Evolutionary conservation across 2,797 vertebrate species (phyloP).

Genomic region (Merluccius polli): DNA sequence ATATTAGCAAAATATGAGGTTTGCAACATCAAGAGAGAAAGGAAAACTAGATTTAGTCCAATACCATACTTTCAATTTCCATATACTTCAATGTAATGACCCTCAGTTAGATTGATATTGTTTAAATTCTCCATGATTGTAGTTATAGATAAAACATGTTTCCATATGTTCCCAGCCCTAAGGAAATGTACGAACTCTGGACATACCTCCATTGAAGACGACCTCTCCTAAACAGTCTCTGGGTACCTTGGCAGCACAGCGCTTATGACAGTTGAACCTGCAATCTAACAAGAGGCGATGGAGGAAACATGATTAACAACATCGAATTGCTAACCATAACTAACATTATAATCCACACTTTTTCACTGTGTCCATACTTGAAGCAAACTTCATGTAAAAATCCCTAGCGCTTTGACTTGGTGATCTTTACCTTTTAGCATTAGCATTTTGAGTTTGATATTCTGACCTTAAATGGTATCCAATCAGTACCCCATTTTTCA

Average conservation of each 20-base stretch:
- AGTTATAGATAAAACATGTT: neutral
- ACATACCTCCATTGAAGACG: conserved; percentile 90
- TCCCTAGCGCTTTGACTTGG: neutral
- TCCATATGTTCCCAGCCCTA: neutral
- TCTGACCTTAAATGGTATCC: neutral
- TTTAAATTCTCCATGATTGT: neutral
- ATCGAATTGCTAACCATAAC: neutral
- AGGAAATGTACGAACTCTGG: neutral
- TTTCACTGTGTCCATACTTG: neutral
- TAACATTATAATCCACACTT: neutral
- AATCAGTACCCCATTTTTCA: neutral
- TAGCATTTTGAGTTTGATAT: neutral
- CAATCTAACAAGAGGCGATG: conserved; percentile 77
- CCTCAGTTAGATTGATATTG: neutral
- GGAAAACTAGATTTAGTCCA: neutral
- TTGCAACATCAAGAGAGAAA: neutral
- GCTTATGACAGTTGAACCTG: conserved; percentile 96
- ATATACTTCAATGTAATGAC: neutral
- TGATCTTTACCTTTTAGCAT: neutral
- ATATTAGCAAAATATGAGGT: neutral
- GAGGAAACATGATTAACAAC: neutral
- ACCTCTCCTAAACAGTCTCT: conserved; percentile 96
- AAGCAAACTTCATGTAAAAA: neutral
- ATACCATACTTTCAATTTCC: neutral
- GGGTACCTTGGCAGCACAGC: conserved; percentile 95